A percentile compares a stretch with the other conserved stretches of the same genome.
Conservation (phyloP, 2,888 invertebrate species). For the Dolomedes plantarius region DNA sequence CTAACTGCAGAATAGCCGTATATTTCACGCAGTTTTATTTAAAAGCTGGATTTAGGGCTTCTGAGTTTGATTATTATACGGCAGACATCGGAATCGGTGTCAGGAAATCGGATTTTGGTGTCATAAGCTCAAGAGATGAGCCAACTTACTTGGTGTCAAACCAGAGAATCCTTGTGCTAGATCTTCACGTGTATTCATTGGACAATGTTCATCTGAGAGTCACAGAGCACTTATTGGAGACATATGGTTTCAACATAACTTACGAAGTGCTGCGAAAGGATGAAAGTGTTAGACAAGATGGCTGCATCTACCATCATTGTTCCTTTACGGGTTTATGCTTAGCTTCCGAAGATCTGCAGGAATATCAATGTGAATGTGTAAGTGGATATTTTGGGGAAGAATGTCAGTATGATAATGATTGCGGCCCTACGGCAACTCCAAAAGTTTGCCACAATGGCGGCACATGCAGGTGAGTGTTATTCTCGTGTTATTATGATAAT, state of each 20-base stretch:
- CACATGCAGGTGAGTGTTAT: conserved; percentile 88
- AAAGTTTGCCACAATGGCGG: conserved; percentile 86
- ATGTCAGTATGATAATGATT: conserved; percentile 88
- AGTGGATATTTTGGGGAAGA: conserved; percentile 86
- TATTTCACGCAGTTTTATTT: conserved; percentile 93
- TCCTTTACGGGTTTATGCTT: conserved; percentile 90
- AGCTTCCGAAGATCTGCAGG: conserved; percentile 83
- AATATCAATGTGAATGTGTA: conserved; percentile 88
- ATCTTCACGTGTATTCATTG: conserved; percentile 82
- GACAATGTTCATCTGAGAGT: conserved; percentile 86
- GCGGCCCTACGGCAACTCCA: conserved; percentile 82
- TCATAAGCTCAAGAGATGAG: conserved; percentile 62
- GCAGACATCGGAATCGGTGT: conserved; percentile 30
- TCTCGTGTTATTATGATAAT: too few species aligned
- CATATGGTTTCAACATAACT: conserved; percentile 94
- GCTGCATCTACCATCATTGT: conserved; percentile 87
- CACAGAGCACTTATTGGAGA: conserved; percentile 86
- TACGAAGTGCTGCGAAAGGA: conserved; percentile 84
- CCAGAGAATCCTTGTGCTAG: conserved; percentile 85
- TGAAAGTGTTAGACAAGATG: conserved; percentile 73
- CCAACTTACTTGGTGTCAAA: conserved; percentile 78
- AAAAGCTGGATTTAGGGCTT: conserved; percentile 73
- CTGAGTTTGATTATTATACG: conserved; percentile 75
- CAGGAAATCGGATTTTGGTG: conserved; percentile 34
- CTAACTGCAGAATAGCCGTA: conserved; percentile 83